Evolutionary conservation across 2,888 invertebrate genomes (phyloP).

Genomic region (Deroplatys truncata): DNA sequence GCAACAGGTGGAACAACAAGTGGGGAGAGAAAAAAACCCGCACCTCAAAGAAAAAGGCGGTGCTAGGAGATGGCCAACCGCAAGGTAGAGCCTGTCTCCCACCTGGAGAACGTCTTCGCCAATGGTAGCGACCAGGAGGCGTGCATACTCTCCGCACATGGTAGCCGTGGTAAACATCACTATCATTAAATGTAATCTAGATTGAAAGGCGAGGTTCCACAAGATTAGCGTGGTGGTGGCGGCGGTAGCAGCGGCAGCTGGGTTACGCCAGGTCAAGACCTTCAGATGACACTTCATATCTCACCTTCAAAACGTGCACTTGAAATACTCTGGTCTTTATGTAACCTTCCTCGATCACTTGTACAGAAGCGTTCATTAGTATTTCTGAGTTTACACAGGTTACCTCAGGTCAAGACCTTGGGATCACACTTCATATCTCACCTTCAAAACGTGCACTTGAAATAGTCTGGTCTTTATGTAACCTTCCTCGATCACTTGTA

Average conservation of each 20-base stretch:
- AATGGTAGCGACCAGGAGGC: neutral
- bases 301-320: neutral
- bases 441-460: too few relatives aligned
- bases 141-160: neutral
- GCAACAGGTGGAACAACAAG: conserved; percentile 22
- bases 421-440: neutral
- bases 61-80: neutral
- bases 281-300: neutral
- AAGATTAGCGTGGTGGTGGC: neutral
- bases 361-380: too few relatives aligned
- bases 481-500: too few relatives aligned
- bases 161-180: neutral
- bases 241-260: neutral
- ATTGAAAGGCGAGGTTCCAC: conserved; percentile 18
- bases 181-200: conserved; percentile 27
- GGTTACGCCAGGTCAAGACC: neutral
- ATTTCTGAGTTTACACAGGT: too few relatives aligned
- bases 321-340: too few relatives aligned
- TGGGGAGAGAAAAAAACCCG: neutral
- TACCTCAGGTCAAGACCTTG: too few relatives aligned
- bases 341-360: too few relatives aligned
- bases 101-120: conserved; percentile 7
- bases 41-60: conserved; percentile 21
- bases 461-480: too few relatives aligned
- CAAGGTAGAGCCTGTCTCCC: neutral